Percentiles rank a stretch among this genome's conserved stretches.
phyloP scores from a whole-genome alignment of 2,113 vertebrate species.

The Gopherus evgoodei region DNA sequence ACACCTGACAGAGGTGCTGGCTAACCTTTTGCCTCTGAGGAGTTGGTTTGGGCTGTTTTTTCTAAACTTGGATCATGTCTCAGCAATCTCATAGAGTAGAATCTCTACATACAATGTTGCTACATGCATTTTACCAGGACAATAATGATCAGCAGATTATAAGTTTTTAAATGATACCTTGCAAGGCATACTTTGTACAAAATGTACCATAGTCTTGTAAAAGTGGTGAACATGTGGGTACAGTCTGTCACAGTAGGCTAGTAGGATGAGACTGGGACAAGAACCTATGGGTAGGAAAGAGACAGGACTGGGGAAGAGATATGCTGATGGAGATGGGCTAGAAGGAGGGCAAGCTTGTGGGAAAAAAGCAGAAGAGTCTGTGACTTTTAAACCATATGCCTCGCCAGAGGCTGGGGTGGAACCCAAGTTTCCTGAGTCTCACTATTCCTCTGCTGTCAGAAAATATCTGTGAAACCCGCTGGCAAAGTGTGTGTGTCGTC shows the following conservation, averaged over 20 bases:
- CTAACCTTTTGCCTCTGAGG: rapidly evolving
- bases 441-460: not conserved
- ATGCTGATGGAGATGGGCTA: not conserved
- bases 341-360: not conserved
- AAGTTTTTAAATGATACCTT: too few species aligned
- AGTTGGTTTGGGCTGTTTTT: not conserved
- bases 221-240: too few species aligned
- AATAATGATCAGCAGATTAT: too few species aligned
- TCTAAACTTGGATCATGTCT: not conserved
- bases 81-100: not conserved
- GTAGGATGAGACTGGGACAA: not conserved
- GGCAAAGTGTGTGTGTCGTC: not conserved
- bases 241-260: too few species aligned
- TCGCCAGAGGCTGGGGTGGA: not conserved
- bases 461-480: not conserved
- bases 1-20: not conserved
- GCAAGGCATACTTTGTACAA: too few species aligned
- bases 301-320: not conserved
- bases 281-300: not conserved
- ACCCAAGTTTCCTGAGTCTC: not conserved
- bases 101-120: too few species aligned
- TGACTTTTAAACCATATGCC: not conserved
- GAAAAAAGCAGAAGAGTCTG: not conserved
- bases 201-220: too few species aligned
- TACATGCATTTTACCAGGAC: too few species aligned